These are phyloP conservation scores for Eptatretus atami DNA, from an alignment of 2,797 vertebrate species.

Conservation along the genomic window DNA sequence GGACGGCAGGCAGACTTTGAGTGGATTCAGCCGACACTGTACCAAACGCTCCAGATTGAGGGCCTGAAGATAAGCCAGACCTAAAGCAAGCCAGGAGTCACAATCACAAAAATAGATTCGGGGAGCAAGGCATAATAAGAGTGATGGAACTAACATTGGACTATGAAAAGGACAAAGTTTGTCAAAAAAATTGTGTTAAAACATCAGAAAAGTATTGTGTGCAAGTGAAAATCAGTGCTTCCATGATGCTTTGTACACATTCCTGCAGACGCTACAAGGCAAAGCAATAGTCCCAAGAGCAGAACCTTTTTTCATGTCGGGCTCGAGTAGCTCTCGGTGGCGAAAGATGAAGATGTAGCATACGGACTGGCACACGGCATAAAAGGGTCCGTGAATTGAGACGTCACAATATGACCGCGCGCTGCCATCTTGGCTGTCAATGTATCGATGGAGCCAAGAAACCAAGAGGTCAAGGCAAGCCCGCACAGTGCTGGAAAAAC, in stretches of 20 bases:
- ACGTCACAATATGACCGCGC: constrained; percentile 43
- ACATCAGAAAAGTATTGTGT: no score
- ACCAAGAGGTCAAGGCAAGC: constrained; percentile 59
- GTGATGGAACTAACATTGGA: no score
- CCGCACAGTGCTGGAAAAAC: constrained; percentile 21
- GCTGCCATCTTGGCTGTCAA: constrained; percentile 41
- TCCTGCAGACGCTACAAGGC: no score
- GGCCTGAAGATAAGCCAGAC: constrained; percentile 46
- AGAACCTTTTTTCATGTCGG: constrained; percentile 50
- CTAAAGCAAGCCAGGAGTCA: constrained; percentile 13
- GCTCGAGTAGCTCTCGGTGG: constrained; percentile 40
- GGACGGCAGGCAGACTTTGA: constrained; percentile 59
- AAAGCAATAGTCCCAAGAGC: neutral
- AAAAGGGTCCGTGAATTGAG: constrained; percentile 51
- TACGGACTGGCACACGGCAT: constrained; percentile 46
- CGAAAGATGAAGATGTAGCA: constrained; percentile 65
- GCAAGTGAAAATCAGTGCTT: no score
- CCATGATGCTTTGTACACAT: no score
- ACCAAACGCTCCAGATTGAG: constrained; percentile 73
- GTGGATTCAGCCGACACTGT: constrained; percentile 64
- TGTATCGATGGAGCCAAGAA: constrained; percentile 54
- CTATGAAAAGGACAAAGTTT: no score
- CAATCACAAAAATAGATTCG: no score
- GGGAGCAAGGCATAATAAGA: no score
- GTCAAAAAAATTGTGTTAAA: no score